Evolutionary conservation across 1,140 invertebrate genomes (phyloP).

Genomic region (Linepithema humile): DNA sequence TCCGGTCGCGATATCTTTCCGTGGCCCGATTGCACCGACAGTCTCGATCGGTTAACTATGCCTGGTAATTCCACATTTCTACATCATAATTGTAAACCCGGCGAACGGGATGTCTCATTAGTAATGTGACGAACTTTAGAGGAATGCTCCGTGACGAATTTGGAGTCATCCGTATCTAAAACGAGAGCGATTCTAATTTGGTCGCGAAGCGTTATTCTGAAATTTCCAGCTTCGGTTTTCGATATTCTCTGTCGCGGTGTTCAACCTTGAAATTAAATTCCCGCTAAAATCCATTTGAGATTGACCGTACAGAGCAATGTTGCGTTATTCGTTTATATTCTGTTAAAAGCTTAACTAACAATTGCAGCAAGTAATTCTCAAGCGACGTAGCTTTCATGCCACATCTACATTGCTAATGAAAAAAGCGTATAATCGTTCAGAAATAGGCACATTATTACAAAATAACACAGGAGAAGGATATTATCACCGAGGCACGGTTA

Average conservation of each 20-base stretch:
- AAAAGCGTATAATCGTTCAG: background rate
- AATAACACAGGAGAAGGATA: background rate
- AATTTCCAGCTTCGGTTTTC: conserved; percentile 7
- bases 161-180: background rate
- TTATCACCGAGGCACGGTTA: background rate
- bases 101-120: background rate
- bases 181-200: background rate
- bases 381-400: background rate
- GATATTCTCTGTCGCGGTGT: background rate
- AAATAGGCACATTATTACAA: background rate
- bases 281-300: conserved; percentile 14
- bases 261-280: conserved; percentile 40
- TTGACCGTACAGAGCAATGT: conserved; percentile 17
- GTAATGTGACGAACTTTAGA: background rate
- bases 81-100: background rate
- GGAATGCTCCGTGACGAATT: background rate
- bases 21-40: conserved; percentile 2
- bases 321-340: conserved; percentile 21
- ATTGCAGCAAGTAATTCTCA: background rate
- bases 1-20: conserved; percentile 49
- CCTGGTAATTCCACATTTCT: background rate
- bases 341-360: conserved; percentile 12
- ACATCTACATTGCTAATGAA: too few species aligned
- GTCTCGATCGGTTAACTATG: conserved; percentile 11
- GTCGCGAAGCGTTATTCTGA: background rate